Conservation (phyloP, 2,113 vertebrate genomes). For the Hipposideros armiger region DNA sequence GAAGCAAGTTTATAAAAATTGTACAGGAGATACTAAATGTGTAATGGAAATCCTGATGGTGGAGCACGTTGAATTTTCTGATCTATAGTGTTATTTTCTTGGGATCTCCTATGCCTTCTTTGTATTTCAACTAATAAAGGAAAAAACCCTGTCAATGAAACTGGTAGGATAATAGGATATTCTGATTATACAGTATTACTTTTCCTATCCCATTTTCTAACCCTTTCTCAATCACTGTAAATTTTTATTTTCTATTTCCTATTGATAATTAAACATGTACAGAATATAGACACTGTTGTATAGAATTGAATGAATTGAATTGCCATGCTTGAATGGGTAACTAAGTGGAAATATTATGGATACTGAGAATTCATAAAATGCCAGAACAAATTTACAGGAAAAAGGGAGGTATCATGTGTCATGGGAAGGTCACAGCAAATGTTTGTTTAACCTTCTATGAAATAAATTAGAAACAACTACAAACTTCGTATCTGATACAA, state of each 20-base stretch:
- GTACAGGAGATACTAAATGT: conserved; percentile 87
- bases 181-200: conserved; percentile 86
- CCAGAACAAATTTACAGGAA: conserved; percentile 63
- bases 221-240: conserved; percentile 84
- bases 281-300: conserved; percentile 87
- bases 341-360: conserved; percentile 77
- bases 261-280: conserved; percentile 83
- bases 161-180: conserved; percentile 83
- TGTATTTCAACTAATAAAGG: conserved; percentile 85
- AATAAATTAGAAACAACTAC: conserved; percentile 70
- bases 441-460: conserved; percentile 71
- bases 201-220: conserved; percentile 81
- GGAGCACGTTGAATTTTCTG: conserved; percentile 87
- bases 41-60: conserved; percentile 83
- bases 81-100: conserved; percentile 87
- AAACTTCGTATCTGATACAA: conserved; percentile 78
- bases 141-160: conserved; percentile 81
- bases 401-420: neutral
- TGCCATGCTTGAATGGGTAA: conserved; percentile 86
- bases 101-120: conserved; percentile 85
- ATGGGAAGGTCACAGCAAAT: conserved; percentile 58
- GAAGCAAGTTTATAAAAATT: conserved; percentile 83
- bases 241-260: conserved; percentile 83
- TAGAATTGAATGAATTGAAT: conserved; percentile 85
- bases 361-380: conserved; percentile 85